phyloP scores from a whole-genome alignment of 1,140 invertebrate genomes.

The Macrocentrus cingulum region DNA sequence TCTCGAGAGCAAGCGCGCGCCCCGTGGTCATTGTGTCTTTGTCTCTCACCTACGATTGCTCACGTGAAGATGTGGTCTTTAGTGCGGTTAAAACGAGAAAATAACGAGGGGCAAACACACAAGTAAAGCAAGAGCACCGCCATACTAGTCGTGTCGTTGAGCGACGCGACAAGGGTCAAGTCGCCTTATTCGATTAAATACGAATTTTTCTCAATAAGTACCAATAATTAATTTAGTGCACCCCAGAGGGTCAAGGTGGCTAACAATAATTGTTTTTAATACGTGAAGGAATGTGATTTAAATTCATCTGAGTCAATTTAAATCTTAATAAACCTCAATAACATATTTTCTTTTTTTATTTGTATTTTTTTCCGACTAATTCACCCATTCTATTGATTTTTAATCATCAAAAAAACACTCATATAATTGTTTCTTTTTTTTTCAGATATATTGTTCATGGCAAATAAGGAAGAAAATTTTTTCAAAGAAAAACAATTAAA shows the following conservation, averaged over 20 bases:
- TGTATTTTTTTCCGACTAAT: neutral
- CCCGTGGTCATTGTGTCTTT: neutral
- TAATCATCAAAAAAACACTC: no score
- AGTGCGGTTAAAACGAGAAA: neutral
- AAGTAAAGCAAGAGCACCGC: neutral
- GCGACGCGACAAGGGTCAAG: constrained; percentile 39
- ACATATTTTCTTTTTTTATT: neutral
- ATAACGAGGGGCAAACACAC: neutral
- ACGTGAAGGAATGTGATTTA: neutral
- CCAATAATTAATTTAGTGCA: constrained; percentile 50
- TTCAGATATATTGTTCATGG: no score
- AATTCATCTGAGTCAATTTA: constrained; percentile 9
- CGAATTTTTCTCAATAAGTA: constrained; percentile 49
- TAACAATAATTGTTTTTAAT: neutral
- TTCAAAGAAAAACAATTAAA: no score
- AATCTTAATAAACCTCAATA: neutral
- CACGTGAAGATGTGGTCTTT: neutral
- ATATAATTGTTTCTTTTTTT: no score
- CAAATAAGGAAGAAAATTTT: no score
- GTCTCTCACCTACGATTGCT: neutral
- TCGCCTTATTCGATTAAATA: constrained; percentile 48
- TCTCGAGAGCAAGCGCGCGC: no score
- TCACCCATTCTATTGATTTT: no score
- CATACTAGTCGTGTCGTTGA: neutral
- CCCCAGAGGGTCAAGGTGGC: constrained; percentile 24